Conservation (phyloP, 2,888 invertebrate genomes). For the Sesamia inferens region DNA sequence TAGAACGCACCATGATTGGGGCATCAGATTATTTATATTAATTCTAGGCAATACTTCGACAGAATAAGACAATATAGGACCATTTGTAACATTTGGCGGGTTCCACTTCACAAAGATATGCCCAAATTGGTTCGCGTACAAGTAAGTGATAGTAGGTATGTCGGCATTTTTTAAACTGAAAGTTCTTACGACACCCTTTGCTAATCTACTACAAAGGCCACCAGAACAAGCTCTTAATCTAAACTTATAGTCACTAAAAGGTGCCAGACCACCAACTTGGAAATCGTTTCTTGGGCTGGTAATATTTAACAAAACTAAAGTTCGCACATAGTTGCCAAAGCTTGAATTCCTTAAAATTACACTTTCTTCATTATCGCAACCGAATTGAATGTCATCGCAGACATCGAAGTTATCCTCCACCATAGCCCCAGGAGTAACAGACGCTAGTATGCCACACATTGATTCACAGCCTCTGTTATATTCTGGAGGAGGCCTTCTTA, state of each 20-base stretch:
- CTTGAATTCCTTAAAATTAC: slow-evolving; percentile 71
- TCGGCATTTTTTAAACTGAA: slow-evolving; percentile 74
- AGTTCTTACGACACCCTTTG: slow-evolving; percentile 79
- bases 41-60: slow-evolving; percentile 78
- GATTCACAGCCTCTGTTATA: slow-evolving; percentile 81
- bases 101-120: slow-evolving; percentile 77
- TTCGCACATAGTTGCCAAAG: slow-evolving; percentile 72
- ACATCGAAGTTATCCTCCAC: slow-evolving; percentile 81
- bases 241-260: slow-evolving; percentile 84
- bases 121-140: slow-evolving; percentile 67
- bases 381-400: slow-evolving; percentile 70
- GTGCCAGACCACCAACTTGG: slow-evolving; percentile 78
- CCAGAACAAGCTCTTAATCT: slow-evolving; percentile 79
- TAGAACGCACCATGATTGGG: slow-evolving; percentile 77
- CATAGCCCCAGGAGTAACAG: slow-evolving; percentile 75
- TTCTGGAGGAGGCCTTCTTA: slow-evolving; percentile 79
- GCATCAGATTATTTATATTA: slow-evolving; percentile 63
- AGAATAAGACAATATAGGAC: slow-evolving; percentile 81
- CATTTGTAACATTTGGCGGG: slow-evolving; percentile 79
- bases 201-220: slow-evolving; percentile 77
- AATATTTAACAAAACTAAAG: slow-evolving; percentile 73
- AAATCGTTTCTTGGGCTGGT: slow-evolving; percentile 69
- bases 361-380: slow-evolving; percentile 73
- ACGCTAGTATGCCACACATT: slow-evolving; percentile 79
- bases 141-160: slow-evolving; percentile 68